Base-by-base conservation (phyloP, 2,888 invertebrate genomes). In the Drosophila nr. perissopoda region DNA sequence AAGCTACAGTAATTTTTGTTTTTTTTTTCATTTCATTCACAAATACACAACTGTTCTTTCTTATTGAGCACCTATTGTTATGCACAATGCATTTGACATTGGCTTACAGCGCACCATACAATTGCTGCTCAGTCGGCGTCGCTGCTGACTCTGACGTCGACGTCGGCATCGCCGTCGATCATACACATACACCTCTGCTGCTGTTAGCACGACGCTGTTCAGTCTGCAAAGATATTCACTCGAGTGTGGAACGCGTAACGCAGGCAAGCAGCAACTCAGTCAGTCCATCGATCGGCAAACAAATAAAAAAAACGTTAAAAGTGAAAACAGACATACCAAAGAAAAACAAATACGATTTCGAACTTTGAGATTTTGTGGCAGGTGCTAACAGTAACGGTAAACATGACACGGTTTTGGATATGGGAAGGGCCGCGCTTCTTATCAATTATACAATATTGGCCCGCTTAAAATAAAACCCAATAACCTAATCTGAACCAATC, bases 381-480 rank as follows among this genome's bases (percentile, higher is more conserved):
- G 82, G 85, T 89, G 85, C 80, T 84, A 89, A 85, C 21, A 56
- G 62, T 71, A 88, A 85, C 89, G 85, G 85, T 85, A 85, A 85
- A 85, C 82, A 82, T 80, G 71, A 67, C 80, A 82, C 74, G 72
- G 52, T 72, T 81, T 70, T 75, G 56, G 31, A 0, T 56, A 13
- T 33, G 18, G 38, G 38, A 53, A 29, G 54, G 48, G 40, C 36
- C 33, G 21, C 38, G n/a, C 40, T 70, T 71, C 70, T 85, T 86
- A 89, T 89, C 89, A 88, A 81, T 88, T 82, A 82, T 75, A 81
- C 79, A 89, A 88, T 82, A 74, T 59, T 51, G 6, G 29, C 67
- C 70, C 7, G 13, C 13, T 21, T 46, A 21, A 46, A 25, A 4
- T 16, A 25, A 7, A 25, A 16, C 7, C 25, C 46, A 46, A 25